Base-by-base conservation (phyloP, 2,113 vertebrate genomes). In the Leptobrachium ailaonicum region DNA sequence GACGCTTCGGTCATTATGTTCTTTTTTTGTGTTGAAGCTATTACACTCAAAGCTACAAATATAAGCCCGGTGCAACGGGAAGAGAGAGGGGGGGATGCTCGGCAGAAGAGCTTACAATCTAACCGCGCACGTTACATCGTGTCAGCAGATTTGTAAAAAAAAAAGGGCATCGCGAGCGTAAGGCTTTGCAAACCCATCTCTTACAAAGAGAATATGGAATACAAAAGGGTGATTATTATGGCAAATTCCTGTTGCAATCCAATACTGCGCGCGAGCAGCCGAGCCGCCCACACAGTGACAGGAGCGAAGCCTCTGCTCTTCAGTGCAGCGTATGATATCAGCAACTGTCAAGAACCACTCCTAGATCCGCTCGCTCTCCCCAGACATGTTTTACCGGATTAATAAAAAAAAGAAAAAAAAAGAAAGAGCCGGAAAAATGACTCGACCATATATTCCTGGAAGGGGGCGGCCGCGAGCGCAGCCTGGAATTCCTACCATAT, bases 361-460 rank as follows among this genome's bases (percentile, higher is more conserved):
- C 71, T 73, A 67, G 71, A 70, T 73, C 63, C 40, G 63, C 44
- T 60, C 56, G 58, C 54, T 73, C 71, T 80, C 41, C 78, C 71
- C 71, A 73, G 63, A 80, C 78, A 80, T 74, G 78, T 74, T 80
- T 80, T 80, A 73, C 78, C 47, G 77, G 77, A 79, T 73, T 56
- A 80, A 32, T 32, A 32, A 32, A 32, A 32, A 32, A 32, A 32
- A 32, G 1, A 32, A 32, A 32, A 32, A 32, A 32, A n/a, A 60
- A 14, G 50, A 47, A 42, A 2, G 6, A 74, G 50, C 63, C 41
- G 53, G 78, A 80, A 62, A 71, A 68, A n/a, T 71, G 76, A 68
- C 47, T 32, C 20, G 47, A 74, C 71, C 60, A 73, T 56, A 74
- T 58, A 73, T 79, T 80, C 78, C 71, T 73, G 78, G 78, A 80